Conservation (phyloP, 2,113 vertebrate genomes). For the Ciconia boyciana region DNA sequence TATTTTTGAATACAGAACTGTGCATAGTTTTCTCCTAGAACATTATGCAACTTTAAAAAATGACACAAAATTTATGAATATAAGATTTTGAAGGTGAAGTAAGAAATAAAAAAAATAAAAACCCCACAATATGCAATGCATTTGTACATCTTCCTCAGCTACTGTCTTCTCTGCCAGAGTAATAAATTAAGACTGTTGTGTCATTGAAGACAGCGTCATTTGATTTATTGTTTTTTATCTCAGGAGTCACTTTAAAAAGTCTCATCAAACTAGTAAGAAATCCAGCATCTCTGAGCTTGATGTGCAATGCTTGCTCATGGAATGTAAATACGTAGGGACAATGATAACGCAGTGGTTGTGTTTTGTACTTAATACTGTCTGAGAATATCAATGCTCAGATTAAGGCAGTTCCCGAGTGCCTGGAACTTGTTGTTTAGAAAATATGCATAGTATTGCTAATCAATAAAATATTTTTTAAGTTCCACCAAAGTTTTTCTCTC, state of each 20-base stretch:
- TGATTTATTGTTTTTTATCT: neutral
- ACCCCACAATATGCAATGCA: neutral
- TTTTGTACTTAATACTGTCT: neutral
- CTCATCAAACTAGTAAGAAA: neutral
- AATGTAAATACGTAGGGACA: neutral
- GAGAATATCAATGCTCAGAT: neutral
- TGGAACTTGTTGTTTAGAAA: neutral
- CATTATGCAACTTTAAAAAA: neutral
- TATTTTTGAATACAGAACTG: neutral
- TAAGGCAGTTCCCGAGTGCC: neutral
- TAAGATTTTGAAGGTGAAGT: neutral
- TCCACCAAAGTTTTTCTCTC: neutral
- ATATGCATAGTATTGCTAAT: neutral
- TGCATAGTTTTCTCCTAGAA: neutral
- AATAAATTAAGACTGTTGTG: neutral
- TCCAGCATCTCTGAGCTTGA: neutral
- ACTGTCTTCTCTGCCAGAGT: neutral
- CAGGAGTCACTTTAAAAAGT: neutral
- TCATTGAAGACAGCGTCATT: neutral
- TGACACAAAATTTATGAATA: neutral
- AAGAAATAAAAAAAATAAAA: neutral
- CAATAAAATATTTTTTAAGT: neutral
- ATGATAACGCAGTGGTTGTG: neutral
- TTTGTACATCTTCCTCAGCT: neutral
- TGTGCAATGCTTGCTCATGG: neutral